Percentiles rank a stretch among this genome's conserved stretches.
Evolutionary conservation across 2,888 invertebrate species (phyloP).

Genomic region (Macrophya alboannulata): DNA sequence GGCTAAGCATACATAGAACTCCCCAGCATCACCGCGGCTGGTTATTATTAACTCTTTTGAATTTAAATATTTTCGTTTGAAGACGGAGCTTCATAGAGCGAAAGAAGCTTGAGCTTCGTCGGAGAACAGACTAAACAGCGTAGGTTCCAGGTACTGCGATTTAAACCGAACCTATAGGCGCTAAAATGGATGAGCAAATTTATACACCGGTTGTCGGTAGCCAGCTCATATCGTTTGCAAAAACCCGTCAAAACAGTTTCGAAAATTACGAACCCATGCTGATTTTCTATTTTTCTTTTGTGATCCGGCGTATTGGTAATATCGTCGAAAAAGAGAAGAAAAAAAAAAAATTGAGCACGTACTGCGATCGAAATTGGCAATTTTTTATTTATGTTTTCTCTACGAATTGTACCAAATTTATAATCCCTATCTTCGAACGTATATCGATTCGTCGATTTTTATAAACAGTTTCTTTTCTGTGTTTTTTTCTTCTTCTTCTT

Average conservation of each 20-base stretch:
- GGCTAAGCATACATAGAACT: background rate
- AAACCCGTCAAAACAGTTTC: conserved; percentile 31
- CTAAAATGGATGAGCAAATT: conserved; percentile 1
- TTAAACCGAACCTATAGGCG: conserved; percentile 34
- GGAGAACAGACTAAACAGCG: conserved; percentile 73
- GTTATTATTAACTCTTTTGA: conserved; percentile 71
- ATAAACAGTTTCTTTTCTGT: background rate
- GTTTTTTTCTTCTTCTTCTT: no score
- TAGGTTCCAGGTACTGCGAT: conserved; percentile 70
- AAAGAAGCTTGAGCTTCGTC: conserved; percentile 19
- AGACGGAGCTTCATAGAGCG: conserved; percentile 63
- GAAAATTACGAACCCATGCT: background rate
- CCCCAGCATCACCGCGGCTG: conserved; percentile 35
- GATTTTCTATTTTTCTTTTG: background rate
- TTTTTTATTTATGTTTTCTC: no score
- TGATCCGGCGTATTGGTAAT: background rate
- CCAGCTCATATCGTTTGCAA: background rate
- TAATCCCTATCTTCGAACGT: background rate
- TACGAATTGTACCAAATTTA: background rate
- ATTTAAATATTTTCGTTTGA: conserved; percentile 70
- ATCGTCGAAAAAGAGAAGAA: no score
- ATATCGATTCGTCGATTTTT: background rate
- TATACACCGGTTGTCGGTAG: background rate
- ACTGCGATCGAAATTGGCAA: no score
- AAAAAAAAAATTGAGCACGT: background rate